A percentile compares a stretch with the other conserved stretches of the same genome.
Conservation (phyloP, 1,140 invertebrate species). For the Diploscapter pachys region DNA sequence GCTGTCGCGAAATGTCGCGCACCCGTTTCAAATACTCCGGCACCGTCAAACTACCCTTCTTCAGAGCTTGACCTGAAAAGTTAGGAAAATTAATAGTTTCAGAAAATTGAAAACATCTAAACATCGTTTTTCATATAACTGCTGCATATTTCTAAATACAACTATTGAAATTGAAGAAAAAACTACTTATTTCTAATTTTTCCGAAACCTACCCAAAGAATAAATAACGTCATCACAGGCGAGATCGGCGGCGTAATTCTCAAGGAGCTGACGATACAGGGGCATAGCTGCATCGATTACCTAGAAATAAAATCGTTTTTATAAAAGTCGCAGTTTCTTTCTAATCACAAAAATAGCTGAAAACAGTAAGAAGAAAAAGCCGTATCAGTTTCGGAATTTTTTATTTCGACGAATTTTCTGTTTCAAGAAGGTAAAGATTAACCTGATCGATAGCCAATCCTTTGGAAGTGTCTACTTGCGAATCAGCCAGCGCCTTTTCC, state of each 20-base stretch:
- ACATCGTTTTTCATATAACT: not conserved
- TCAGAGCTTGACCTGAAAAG: constrained; percentile 25
- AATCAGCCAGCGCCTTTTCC: constrained; percentile 38
- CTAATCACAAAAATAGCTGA: too few species aligned
- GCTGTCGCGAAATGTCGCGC: constrained; percentile 83
- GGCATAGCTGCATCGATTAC: constrained; percentile 92
- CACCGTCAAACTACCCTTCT: constrained; percentile 79
- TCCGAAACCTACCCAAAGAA: constrained; percentile 83
- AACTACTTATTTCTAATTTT: constrained; percentile 62
- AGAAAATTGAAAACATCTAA: not conserved
- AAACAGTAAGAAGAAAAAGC: too few species aligned
- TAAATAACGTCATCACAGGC: constrained; percentile 97
- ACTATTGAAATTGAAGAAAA: not conserved
- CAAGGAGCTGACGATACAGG: constrained; percentile 85
- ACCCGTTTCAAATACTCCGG: constrained; percentile 96
- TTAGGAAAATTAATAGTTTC: constrained; percentile 1
- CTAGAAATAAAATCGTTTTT: constrained; percentile 58
- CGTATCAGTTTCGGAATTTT: too few species aligned
- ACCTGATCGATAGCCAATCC: constrained; percentile 84
- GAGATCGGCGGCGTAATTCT: constrained; percentile 93
- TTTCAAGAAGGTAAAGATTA: too few species aligned
- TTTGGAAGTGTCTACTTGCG: constrained; percentile 65
- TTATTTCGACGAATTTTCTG: too few species aligned
- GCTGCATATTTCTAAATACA: not conserved
- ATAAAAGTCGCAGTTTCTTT: too few species aligned